Base-by-base conservation (phyloP, 2,113 vertebrate species). In the Mus pahari region DNA sequence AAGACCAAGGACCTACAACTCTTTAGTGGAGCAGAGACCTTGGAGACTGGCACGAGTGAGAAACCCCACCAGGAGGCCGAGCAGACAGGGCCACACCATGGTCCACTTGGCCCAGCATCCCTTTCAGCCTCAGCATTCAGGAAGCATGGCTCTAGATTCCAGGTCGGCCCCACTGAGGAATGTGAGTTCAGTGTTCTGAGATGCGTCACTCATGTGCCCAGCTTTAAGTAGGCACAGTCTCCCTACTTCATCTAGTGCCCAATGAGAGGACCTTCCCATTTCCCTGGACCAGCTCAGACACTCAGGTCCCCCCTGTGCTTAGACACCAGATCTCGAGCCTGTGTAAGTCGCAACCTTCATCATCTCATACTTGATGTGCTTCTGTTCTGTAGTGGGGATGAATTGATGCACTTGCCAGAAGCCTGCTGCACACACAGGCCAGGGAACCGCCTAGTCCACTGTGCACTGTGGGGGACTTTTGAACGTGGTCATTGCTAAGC, bases 71-170 rank as follows among this genome's bases (percentile, higher is more conserved):
- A 1, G 4, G 4, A 20, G 12, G 6, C 0, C 5, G 58, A 48
- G 1, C 33, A 53, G 31, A 26, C 66, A 53, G 66, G 55, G 11
- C 26, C 48, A 42, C 19, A 2, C 33, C 24, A 45, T 2, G 42
- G 42, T 39, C 58, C 64, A 48, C 5, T 0, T 5, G 19, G 14
- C 1, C 64, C 60, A 6, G 26, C 9, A 9, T 1, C 39, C 19
- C 53, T 3, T 42, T 45, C 3, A 2, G 16, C 55, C 79, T 42
- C 55, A 74, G 79, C 16, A 26, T 24, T 24, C 42, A 55, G 14
- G 39, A 82, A n/a, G 58, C 19, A 0, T 0, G 2, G 3, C 22
- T 22, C 10, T 5, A 11, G 58, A 48, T 84, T 70, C 31, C 26
- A n/a, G n/a, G 26, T 31, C 82, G 20, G 26, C 36, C 82, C 20